These are phyloP conservation scores for Edolisoma coerulescens DNA, from an alignment of 2,113 vertebrate genomes.

Conservation along the genomic window DNA sequence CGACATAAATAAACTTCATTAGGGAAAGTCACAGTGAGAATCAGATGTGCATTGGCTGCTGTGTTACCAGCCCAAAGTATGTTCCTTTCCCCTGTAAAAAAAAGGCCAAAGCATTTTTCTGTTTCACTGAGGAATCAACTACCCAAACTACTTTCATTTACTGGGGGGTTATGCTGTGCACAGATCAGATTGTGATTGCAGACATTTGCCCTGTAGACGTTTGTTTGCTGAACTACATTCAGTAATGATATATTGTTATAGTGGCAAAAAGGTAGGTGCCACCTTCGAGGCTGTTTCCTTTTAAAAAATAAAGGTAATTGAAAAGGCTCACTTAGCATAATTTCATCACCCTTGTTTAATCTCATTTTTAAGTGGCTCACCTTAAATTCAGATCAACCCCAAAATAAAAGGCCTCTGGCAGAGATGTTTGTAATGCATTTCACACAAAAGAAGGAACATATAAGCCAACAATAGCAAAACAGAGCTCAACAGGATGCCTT, in stretches of 20 bases:
- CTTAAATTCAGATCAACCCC: conserved; percentile 9
- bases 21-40: neutral
- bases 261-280: too few species aligned
- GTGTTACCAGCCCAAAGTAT: neutral
- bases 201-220: neutral
- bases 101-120: neutral
- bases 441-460: neutral
- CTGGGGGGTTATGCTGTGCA: neutral
- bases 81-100: neutral
- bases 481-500: neutral
- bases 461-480: neutral
- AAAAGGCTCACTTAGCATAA: neutral
- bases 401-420: neutral
- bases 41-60: neutral
- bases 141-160: neutral
- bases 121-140: neutral
- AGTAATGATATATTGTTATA: too few species aligned
- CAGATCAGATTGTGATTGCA: neutral
- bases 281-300: neutral
- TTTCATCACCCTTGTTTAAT: neutral
- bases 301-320: neutral
- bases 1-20: neutral
- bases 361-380: neutral
- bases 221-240: neutral
- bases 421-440: neutral